These are phyloP conservation scores for Pyrrhia umbra DNA, from an alignment of 2,888 invertebrate genomes.

Conservation along the genomic window DNA sequence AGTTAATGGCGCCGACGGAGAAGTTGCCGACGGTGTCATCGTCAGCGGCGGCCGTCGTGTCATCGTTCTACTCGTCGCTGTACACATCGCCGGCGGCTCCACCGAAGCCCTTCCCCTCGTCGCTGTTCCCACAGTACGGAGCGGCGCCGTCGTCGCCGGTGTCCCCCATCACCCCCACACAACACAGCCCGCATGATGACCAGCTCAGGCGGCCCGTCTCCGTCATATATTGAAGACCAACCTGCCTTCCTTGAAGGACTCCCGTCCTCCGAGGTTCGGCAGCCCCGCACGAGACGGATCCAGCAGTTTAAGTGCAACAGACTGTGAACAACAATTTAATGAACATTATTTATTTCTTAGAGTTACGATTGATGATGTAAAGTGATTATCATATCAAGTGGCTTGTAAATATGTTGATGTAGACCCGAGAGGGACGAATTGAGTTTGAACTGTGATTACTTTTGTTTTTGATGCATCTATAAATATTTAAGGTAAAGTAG, in stretches of 20 bases:
- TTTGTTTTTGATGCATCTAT: conserved; percentile 82
- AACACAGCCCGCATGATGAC: conserved; percentile 89
- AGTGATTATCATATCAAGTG: conserved; percentile 85
- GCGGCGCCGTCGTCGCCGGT: conserved; percentile 85
- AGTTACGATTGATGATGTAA: conserved; percentile 73
- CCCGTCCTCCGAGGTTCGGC: conserved; percentile 75
- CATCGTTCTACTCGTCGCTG: conserved; percentile 92
- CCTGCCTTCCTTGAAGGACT: conserved; percentile 83
- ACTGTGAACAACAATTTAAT: conserved; percentile 74
- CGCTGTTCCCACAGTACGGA: conserved; percentile 89
- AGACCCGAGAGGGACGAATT: conserved; percentile 73
- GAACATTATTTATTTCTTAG: conserved; percentile 84
- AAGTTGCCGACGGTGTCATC: conserved; percentile 85
- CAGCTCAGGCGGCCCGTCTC: conserved; percentile 93
- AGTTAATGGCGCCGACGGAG: conserved; percentile 88
- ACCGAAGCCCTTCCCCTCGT: conserved; percentile 88
- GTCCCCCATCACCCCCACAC: conserved; percentile 83
- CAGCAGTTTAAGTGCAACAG: conserved; percentile 70
- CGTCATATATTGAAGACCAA: conserved; percentile 92
- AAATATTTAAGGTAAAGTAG: conserved; percentile 79
- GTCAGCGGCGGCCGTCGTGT: conserved; percentile 91
- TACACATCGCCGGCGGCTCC: conserved; percentile 90
- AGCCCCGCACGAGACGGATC: conserved; percentile 62
- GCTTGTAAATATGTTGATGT: conserved; percentile 82
- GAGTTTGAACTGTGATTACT: conserved; percentile 85